Percentiles rank a stretch among this genome's conserved stretches.
phyloP scores from a whole-genome alignment of 2,888 invertebrate species.

The Mylabris sibirica region DNA sequence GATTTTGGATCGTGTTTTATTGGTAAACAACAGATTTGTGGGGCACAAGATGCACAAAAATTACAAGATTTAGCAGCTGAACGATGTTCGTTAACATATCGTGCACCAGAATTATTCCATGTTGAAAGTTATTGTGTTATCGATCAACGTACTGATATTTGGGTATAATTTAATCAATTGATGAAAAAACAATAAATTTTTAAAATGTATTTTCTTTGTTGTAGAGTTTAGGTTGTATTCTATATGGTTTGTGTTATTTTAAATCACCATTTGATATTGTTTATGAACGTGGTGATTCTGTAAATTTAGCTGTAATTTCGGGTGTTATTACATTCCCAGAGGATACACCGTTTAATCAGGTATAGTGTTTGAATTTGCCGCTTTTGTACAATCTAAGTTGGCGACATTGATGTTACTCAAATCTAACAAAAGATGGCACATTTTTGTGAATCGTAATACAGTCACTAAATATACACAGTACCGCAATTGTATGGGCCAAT shows the following conservation, averaged over 20 bases:
- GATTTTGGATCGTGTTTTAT: constrained; percentile 80
- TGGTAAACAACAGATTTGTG: constrained; percentile 71
- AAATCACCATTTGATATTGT: constrained; percentile 86
- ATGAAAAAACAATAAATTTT: background rate
- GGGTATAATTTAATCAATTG: constrained; percentile 66
- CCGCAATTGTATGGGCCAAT: too few relatives aligned
- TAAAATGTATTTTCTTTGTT: constrained; percentile 42
- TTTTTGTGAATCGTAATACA: too few relatives aligned
- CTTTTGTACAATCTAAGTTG: background rate
- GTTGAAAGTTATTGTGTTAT: constrained; percentile 82
- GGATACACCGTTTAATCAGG: constrained; percentile 70
- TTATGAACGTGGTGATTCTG: constrained; percentile 85
- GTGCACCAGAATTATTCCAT: constrained; percentile 87
- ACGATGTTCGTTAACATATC: constrained; percentile 85
- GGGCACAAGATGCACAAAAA: constrained; percentile 73
- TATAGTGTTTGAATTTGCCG: constrained; percentile 46
- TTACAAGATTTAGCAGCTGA: constrained; percentile 84
- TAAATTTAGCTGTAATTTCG: constrained; percentile 83
- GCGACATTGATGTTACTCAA: too few relatives aligned
- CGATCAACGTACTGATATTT: constrained; percentile 86
- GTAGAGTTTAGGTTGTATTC: constrained; percentile 83
- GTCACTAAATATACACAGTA: too few relatives aligned
- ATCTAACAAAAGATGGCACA: too few relatives aligned
- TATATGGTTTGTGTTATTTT: constrained; percentile 86
- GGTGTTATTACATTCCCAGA: constrained; percentile 77